phyloP scores from a whole-genome alignment of 1,140 invertebrate species.

The Triops longicaudatus region DNA sequence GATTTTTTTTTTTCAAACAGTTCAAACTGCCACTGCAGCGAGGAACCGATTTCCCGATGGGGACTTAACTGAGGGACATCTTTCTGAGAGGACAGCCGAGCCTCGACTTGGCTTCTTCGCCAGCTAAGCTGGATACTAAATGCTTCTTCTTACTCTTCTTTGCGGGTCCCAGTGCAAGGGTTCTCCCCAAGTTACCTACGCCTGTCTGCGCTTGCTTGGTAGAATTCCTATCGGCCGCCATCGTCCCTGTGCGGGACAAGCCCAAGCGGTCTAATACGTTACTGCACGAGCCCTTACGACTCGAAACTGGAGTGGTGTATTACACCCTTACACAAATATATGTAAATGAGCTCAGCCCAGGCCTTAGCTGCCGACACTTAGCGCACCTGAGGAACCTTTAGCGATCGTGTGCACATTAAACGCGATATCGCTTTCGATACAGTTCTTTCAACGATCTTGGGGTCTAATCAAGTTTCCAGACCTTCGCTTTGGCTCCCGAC shows the following conservation, averaged over 20 bases:
- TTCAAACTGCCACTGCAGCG: not conserved
- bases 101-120: not conserved
- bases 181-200: not conserved
- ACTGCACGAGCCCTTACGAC: not conserved
- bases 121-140: conserved; percentile 7
- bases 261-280: not conserved
- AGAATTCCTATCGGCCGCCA: not conserved
- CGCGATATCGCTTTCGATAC: not conserved
- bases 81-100: not conserved
- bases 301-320: not conserved
- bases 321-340: not conserved
- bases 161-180: not conserved
- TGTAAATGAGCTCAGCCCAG: not conserved
- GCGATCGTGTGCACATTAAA: not conserved
- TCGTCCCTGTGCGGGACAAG: not conserved
- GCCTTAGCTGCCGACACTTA: not conserved
- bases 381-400: not conserved
- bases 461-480: not conserved
- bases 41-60: not conserved
- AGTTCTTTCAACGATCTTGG: not conserved
- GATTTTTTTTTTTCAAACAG: not conserved
- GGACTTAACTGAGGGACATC: not conserved
- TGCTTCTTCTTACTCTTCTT: not conserved
- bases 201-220: not conserved
- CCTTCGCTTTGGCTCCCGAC: not conserved